These are phyloP conservation scores for Thyatira batis DNA, from an alignment of 2,888 invertebrate genomes.

Conservation along the genomic window DNA sequence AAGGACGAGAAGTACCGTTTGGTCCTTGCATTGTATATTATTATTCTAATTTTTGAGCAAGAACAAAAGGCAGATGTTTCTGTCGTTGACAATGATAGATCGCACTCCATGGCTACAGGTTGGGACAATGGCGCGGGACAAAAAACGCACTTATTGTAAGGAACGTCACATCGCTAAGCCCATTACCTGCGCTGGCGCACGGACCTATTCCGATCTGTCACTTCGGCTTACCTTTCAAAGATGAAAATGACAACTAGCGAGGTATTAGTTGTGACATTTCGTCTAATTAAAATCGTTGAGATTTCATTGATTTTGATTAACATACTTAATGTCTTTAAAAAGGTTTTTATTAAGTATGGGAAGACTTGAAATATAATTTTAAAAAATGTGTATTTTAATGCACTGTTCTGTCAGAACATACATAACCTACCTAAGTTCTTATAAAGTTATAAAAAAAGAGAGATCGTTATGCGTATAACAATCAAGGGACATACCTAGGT, in stretches of 20 bases:
- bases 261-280: constrained; percentile 56
- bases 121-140: constrained; percentile 56
- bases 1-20: constrained; percentile 40
- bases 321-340: no score
- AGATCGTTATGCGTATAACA: no score
- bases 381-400: no score
- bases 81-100: constrained; percentile 72
- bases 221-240: constrained; percentile 51
- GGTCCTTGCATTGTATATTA: constrained; percentile 55
- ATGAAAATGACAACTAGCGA: constrained; percentile 41
- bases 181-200: constrained; percentile 66
- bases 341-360: no score
- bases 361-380: no score
- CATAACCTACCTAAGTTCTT: no score
- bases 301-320: constrained; percentile 32
- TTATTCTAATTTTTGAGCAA: constrained; percentile 75
- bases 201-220: constrained; percentile 67
- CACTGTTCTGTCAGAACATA: no score
- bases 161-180: constrained; percentile 54
- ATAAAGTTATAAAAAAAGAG: no score
- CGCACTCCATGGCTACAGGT: constrained; percentile 51
- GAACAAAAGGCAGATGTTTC: constrained; percentile 69
- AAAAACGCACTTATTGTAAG: constrained; percentile 60
- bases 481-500: not conserved
- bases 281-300: constrained; percentile 51